A percentile compares a stretch with the other conserved stretches of the same genome.
These are phyloP conservation scores for Galeruca laticollis DNA, from an alignment of 2,888 invertebrate species.

Conservation along the genomic window DNA sequence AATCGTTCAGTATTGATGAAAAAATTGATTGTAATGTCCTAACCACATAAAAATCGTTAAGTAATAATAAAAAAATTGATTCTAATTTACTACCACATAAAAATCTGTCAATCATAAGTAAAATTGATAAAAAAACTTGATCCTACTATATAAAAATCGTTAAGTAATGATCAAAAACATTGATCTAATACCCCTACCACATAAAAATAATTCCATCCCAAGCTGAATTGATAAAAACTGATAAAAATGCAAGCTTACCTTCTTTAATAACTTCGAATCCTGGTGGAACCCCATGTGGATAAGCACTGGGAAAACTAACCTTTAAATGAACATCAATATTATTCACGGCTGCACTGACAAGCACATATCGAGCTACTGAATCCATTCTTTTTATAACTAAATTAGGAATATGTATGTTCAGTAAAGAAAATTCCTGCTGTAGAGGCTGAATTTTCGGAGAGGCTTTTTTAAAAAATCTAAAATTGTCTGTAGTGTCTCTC, in stretches of 20 bases:
- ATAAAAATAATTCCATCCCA: no score
- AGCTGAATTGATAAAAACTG: no score
- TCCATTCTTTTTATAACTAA: slow-evolving; percentile 72
- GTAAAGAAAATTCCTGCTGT: slow-evolving; percentile 81
- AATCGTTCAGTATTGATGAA: no score
- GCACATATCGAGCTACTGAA: slow-evolving; percentile 70
- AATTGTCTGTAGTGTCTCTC: slow-evolving; percentile 39
- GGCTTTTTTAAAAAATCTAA: slow-evolving; percentile 49
- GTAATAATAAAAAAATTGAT: no score
- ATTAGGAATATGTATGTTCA: slow-evolving; percentile 82
- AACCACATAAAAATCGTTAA: no score
- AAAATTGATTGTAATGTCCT: no score
- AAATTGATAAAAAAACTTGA: no score
- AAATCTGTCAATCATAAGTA: no score
- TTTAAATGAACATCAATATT: slow-evolving; percentile 71
- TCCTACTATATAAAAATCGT: no score
- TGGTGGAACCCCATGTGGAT: slow-evolving; percentile 77
- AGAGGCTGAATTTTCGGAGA: slow-evolving; percentile 72
- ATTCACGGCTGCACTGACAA: slow-evolving; percentile 70
- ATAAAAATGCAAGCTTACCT: neutral
- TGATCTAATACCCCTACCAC: no score
- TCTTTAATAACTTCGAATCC: slow-evolving; percentile 75
- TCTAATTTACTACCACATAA: no score
- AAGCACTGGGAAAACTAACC: slow-evolving; percentile 79
- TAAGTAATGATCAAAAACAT: no score